Evolutionary conservation across 2,888 invertebrate genomes (phyloP).

Genomic region (Desoria tigrina): DNA sequence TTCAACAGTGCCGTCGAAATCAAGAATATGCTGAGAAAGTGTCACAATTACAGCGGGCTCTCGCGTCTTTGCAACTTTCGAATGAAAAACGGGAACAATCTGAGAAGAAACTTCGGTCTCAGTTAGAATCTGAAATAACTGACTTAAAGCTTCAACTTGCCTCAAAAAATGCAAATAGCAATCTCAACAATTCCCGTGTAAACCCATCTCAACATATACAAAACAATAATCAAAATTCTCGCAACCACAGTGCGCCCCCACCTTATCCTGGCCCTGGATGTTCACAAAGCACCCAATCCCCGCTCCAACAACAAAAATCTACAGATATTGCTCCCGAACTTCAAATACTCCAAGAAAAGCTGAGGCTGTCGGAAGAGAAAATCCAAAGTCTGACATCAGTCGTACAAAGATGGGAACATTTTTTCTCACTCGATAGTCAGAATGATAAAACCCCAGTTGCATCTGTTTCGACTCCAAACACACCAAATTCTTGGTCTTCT

Average conservation of each 20-base stretch:
- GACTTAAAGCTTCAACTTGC: conserved; percentile 60
- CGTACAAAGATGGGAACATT: conserved; percentile 48
- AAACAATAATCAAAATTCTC: conserved; percentile 54
- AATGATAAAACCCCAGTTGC: conserved; percentile 26
- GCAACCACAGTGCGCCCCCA: conserved; percentile 42
- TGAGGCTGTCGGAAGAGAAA: conserved; percentile 51
- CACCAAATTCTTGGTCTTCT: conserved; percentile 52
- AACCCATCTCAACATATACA: conserved; percentile 34
- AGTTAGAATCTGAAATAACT: conserved; percentile 80
- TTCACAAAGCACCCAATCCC: conserved; percentile 1
- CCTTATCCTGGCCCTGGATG: conserved; percentile 46
- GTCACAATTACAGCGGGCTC: conserved; percentile 76
- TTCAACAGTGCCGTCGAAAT: conserved; percentile 73
- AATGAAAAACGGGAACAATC: conserved; percentile 83
- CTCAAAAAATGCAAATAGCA: conserved; percentile 57
- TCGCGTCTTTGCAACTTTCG: conserved; percentile 77
- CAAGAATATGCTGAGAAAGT: conserved; percentile 82
- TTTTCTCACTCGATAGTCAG: conserved; percentile 44
- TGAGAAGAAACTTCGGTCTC: conserved; percentile 78
- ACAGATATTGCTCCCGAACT: conserved; percentile 41
- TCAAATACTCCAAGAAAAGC: conserved; percentile 49
- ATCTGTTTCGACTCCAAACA: conserved; percentile 47
- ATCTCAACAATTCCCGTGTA: conserved; percentile 22
- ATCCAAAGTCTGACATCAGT: conserved; percentile 41
- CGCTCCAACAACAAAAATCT: conserved; percentile 5